Evolutionary conservation across 2,797 vertebrate genomes (phyloP).

Genomic region (Onychomys leucogaster): DNA sequence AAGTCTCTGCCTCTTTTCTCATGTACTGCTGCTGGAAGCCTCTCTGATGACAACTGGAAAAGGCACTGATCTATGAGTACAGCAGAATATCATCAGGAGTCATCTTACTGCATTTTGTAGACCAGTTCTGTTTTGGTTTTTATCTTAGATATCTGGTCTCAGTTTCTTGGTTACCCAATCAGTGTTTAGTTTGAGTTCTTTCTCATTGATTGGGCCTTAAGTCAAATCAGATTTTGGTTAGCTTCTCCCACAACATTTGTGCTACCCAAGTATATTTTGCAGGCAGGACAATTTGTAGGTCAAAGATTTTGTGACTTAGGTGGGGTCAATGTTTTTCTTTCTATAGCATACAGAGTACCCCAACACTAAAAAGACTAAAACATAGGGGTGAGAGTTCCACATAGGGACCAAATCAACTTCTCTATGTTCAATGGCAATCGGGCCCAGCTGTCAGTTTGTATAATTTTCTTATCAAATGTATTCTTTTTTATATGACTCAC

Average conservation of each 20-base stretch:
- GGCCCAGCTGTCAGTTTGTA: not conserved
- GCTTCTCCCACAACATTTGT: too few species aligned
- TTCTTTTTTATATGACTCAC: not conserved
- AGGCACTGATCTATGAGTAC: not conserved
- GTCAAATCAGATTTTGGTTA: not conserved
- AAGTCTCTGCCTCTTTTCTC: not conserved
- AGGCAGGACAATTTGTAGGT: too few species aligned
- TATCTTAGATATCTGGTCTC: not conserved
- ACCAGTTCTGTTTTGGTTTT: not conserved
- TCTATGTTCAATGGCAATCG: not conserved
- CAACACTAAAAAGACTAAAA: not conserved
- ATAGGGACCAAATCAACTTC: not conserved
- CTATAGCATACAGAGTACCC: not conserved
- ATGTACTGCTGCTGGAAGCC: too few species aligned
- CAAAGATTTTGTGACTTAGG: not conserved
- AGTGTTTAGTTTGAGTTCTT: not conserved
- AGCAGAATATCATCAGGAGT: too few species aligned
- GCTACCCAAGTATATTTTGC: not conserved
- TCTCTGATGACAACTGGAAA: not conserved
- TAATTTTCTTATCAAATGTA: not conserved
- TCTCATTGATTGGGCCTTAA: not conserved
- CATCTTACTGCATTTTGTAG: not conserved
- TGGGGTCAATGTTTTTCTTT: not conserved
- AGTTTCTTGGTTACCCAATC: not conserved
- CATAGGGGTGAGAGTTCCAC: not conserved